A percentile compares a stretch with the other conserved stretches of the same genome.
phyloP scores from a whole-genome alignment of 2,113 vertebrate genomes.

The Oriolus oriolus region DNA sequence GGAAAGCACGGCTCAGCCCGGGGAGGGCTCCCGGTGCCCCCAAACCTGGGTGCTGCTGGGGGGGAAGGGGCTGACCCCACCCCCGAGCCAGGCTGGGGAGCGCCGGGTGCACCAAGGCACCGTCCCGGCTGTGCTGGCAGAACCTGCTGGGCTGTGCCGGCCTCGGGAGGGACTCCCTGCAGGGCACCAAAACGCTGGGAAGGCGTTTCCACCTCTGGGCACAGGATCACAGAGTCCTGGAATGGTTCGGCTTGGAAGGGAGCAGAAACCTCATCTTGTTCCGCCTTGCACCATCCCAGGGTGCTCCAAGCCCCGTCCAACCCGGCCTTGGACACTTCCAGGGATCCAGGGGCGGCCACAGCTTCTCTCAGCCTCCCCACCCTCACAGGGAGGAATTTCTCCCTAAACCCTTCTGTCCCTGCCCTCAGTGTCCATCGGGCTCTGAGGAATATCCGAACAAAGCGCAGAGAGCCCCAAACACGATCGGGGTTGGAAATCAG shows the following conservation, averaged over 20 bases:
- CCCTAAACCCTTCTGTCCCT: no score
- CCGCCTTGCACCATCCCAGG: rapidly evolving
- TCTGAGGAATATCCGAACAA: rapidly evolving
- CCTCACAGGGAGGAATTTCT: background rate
- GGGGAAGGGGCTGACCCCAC: rapidly evolving
- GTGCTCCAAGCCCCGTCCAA: background rate
- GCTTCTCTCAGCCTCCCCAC: background rate
- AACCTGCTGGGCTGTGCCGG: background rate
- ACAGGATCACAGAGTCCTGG: background rate
- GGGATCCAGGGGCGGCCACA: background rate
- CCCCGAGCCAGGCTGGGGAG: background rate
- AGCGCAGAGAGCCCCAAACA: rapidly evolving
- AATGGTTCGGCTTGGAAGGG: background rate
- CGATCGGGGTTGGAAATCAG: rapidly evolving
- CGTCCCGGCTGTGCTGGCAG: background rate
- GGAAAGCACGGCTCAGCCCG: background rate
- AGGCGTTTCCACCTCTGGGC: background rate
- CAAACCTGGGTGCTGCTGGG: background rate
- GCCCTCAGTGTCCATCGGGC: background rate
- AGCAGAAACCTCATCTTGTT: background rate
- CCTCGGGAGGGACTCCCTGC: background rate
- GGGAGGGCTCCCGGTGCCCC: background rate
- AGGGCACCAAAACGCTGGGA: background rate
- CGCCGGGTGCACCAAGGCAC: rapidly evolving
- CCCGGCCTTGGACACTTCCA: background rate